A percentile compares a stretch with the other conserved stretches of the same genome.
These are phyloP conservation scores for Ptilodon capucinus DNA, from an alignment of 2,888 invertebrate species.

Conservation along the genomic window DNA sequence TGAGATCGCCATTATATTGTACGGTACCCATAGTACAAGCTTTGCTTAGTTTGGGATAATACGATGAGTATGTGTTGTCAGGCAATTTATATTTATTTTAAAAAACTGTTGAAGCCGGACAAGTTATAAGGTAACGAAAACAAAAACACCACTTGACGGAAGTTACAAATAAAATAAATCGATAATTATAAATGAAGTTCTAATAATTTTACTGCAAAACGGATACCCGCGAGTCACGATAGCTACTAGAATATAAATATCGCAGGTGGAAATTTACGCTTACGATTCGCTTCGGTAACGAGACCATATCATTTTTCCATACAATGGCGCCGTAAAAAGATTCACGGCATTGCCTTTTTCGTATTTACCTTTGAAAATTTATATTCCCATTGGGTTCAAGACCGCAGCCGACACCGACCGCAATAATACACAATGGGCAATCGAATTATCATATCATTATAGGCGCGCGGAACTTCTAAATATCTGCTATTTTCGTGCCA, in stretches of 20 bases:
- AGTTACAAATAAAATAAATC: conserved; percentile 2
- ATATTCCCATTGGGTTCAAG: conserved; percentile 70
- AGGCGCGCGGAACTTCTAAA: conserved; percentile 45
- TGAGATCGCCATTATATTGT: too few species aligned
- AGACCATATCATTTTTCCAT: conserved; percentile 63
- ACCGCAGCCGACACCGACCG: conserved; percentile 66
- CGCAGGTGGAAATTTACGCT: conserved; percentile 47
- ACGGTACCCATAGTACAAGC: too few species aligned
- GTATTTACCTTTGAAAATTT: conserved; percentile 77
- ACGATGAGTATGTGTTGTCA: too few species aligned
- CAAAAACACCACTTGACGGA: too few species aligned
- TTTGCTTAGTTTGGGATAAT: too few species aligned
- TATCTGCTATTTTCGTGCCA: conserved; percentile 35
- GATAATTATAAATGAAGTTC: conserved; percentile 36
- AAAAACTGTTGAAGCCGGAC: too few species aligned
- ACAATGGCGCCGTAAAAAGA: conserved; percentile 67
- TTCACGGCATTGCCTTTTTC: conserved; percentile 66
- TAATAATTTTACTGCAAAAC: conserved; percentile 32
- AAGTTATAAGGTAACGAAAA: background rate
- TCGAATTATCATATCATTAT: conserved; percentile 77
- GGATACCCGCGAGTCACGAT: conserved; percentile 19
- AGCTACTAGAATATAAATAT: conserved; percentile 30
- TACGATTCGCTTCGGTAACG: conserved; percentile 50
- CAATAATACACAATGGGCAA: conserved; percentile 74
- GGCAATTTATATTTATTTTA: too few species aligned